Percentiles rank a stretch among this genome's conserved stretches.
Conservation (phyloP, 2,113 vertebrate species). For the Myiagra hebetior region DNA sequence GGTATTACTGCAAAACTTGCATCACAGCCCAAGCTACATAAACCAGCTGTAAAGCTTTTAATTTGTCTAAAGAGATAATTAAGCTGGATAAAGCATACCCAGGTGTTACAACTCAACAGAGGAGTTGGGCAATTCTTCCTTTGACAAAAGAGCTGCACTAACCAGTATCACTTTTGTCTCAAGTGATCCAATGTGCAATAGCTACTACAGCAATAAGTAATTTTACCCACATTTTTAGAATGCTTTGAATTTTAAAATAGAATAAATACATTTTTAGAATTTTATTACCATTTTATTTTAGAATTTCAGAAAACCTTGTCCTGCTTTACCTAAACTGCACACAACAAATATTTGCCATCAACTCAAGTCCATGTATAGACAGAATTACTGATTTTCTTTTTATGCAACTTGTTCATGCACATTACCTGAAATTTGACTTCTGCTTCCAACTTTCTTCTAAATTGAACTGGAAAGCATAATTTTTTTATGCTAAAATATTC, state of each 20-base stretch:
- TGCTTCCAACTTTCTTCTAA: neutral
- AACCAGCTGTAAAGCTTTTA: conserved; percentile 42
- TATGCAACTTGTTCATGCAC: neutral
- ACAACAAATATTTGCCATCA: neutral
- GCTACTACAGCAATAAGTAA: neutral
- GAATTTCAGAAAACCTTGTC: neutral
- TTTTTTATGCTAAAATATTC: conserved; percentile 15
- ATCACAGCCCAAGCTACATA: conserved; percentile 1
- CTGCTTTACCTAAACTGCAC: neutral
- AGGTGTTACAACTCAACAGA: neutral
- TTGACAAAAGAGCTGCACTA: neutral
- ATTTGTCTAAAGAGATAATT: conserved; percentile 51
- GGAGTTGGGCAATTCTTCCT: conserved; percentile 8
- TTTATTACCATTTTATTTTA: neutral
- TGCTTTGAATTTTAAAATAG: neutral
- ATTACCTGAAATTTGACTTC: neutral
- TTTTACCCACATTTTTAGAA: neutral
- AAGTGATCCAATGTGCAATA: neutral
- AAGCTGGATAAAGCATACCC: conserved; percentile 4
- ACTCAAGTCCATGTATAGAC: neutral
- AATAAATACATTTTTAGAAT: neutral
- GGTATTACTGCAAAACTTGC: neutral
- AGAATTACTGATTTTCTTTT: neutral
- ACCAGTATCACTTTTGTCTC: neutral
- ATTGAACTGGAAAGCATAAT: neutral